A percentile compares a stretch with the other conserved stretches of the same genome.
Conservation (phyloP, 1,140 invertebrate genomes). For the Andrena cerasifolii region DNA sequence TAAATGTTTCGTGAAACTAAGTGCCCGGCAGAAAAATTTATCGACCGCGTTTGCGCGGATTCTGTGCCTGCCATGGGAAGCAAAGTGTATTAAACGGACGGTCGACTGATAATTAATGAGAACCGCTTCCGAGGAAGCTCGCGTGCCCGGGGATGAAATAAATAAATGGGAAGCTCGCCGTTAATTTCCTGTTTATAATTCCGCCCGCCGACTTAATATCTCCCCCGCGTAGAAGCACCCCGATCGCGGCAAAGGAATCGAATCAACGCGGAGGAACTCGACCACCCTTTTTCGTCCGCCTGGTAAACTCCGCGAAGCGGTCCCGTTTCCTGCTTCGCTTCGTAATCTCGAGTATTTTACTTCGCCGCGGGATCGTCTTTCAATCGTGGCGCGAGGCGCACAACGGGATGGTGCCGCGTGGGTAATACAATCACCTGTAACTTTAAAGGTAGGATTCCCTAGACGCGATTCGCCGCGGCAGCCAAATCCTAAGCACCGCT, state of each 20-base stretch:
- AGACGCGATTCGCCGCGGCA: too few relatives aligned
- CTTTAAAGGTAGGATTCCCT: too few relatives aligned
- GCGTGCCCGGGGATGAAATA: not conserved
- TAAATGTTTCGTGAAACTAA: slow-evolving; percentile 30
- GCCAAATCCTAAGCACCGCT: too few relatives aligned
- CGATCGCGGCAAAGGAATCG: not conserved
- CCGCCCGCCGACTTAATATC: not conserved
- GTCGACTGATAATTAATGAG: slow-evolving; percentile 33
- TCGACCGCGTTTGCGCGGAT: not conserved
- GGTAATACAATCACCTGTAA: too few relatives aligned
- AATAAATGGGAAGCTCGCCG: slow-evolving; percentile 2
- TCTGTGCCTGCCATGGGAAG: not conserved
- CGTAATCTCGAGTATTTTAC: too few relatives aligned
- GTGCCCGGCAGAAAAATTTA: slow-evolving; percentile 12
- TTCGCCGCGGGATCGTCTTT: too few relatives aligned
- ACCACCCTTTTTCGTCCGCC: too few relatives aligned
- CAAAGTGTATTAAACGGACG: slow-evolving; percentile 17
- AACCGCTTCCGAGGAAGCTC: not conserved
- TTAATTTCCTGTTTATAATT: slow-evolving; percentile 34
- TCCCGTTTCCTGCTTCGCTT: not conserved
- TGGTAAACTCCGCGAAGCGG: too few relatives aligned
- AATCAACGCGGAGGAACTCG: too few relatives aligned
- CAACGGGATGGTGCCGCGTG: too few relatives aligned
- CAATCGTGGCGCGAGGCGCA: too few relatives aligned
- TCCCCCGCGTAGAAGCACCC: not conserved